Conservation (phyloP, 2,797 vertebrate genomes). For the Knipowitschia caucasica region DNA sequence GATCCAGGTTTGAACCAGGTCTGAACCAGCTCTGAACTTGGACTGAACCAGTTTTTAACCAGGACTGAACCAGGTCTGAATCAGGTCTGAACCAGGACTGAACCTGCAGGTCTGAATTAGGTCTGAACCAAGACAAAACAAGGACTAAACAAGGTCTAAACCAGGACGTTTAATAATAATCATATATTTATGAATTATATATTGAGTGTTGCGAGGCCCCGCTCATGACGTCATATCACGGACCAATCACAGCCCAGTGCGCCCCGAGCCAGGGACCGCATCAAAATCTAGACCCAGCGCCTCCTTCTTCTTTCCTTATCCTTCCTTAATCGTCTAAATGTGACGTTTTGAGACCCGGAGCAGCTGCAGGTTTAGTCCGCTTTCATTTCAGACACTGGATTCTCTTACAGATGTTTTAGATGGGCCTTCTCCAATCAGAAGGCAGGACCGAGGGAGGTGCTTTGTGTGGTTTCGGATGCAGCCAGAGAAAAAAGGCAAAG, state of each 20-base stretch:
- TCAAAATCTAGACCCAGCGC: no score
- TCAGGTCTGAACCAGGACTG: neutral
- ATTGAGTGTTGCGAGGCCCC: neutral
- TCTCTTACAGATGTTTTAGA: no score
- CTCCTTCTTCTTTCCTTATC: no score
- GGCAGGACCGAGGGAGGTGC: no score
- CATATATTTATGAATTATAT: no score
- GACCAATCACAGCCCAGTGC: constrained; percentile 6
- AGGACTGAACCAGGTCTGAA: neutral
- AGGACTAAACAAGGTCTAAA: neutral
- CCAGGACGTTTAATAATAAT: no score
- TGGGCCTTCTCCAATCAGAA: no score
- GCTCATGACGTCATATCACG: neutral
- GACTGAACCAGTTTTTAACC: neutral
- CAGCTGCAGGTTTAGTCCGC: neutral
- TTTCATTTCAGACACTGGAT: no score
- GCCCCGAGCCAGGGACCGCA: neutral
- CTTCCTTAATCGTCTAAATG: no score
- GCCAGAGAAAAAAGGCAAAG: no score
- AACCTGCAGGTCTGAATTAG: neutral
- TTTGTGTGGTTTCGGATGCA: no score
- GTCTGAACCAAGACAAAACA: neutral
- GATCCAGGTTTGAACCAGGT: neutral
- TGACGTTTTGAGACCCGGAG: no score
- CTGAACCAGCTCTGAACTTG: neutral